Conservation (phyloP, 2,113 vertebrate genomes). For the Boleophthalmus pectinirostris region DNA sequence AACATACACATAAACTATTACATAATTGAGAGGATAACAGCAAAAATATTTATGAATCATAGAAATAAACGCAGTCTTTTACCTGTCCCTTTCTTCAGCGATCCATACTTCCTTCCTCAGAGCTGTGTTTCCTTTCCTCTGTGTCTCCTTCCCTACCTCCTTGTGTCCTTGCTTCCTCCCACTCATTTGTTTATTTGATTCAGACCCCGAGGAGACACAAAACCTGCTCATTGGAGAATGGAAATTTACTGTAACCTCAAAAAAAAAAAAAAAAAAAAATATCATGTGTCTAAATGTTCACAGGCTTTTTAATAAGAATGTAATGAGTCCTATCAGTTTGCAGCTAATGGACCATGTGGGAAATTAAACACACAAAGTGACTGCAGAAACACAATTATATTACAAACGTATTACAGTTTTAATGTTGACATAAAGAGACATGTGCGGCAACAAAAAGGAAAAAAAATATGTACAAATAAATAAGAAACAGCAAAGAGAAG, state of each 20-base stretch:
- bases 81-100: background rate
- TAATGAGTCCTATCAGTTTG: background rate
- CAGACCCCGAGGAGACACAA: constrained; percentile 4
- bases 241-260: background rate
- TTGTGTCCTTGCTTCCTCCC: constrained; percentile 8
- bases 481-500: background rate
- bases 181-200: constrained; percentile 3
- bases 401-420: background rate
- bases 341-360: background rate
- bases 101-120: background rate
- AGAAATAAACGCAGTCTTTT: background rate
- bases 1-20: background rate
- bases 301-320: background rate
- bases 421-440: background rate
- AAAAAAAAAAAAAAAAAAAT: background rate
- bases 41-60: background rate
- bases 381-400: background rate
- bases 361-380: background rate
- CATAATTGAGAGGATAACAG: background rate
- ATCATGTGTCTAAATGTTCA: background rate
- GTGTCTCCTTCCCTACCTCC: background rate
- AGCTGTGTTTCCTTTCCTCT: background rate
- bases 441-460: background rate
- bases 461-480: constrained; percentile 4
- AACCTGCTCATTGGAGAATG: background rate